A percentile compares a stretch with the other conserved stretches of the same genome.
Evolutionary conservation across 1,140 invertebrate species (phyloP).

Genomic region (Aphis gossypii): DNA sequence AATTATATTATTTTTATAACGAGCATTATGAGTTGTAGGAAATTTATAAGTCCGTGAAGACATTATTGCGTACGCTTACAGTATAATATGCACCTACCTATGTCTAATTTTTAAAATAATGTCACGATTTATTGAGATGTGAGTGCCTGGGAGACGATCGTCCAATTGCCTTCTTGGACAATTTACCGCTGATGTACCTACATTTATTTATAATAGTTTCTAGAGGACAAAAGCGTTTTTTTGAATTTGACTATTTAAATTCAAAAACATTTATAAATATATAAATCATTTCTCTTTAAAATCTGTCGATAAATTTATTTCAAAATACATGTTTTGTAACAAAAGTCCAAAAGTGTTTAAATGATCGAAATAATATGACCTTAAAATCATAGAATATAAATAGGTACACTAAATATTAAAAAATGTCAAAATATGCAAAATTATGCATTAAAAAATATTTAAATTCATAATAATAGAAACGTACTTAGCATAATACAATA

Average conservation of each 20-base stretch:
- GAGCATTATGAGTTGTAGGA: too few relatives aligned
- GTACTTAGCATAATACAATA: slow-evolving; percentile 1
- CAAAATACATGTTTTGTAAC: not conserved
- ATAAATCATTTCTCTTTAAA: not conserved
- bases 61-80: not conserved
- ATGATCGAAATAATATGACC: too few relatives aligned
- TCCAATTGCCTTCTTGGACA: not conserved
- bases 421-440: not conserved
- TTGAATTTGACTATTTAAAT: not conserved
- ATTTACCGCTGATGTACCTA: not conserved
- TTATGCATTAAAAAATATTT: not conserved
- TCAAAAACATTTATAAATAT: not conserved
- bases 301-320: not conserved
- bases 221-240: not conserved
- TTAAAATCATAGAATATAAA: not conserved
- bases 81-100: not conserved
- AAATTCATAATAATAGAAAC: not conserved
- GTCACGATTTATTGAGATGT: not conserved
- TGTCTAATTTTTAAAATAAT: not conserved
- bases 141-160: too few relatives aligned
- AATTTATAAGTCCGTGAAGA: too few relatives aligned
- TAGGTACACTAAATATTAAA: not conserved
- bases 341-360: too few relatives aligned
- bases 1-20: too few relatives aligned
- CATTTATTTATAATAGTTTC: not conserved